Evolutionary conservation across 2,888 invertebrate species (phyloP), one percentile per base, ranked within the genome.

Genomic region (Catonia carolina): DNA sequence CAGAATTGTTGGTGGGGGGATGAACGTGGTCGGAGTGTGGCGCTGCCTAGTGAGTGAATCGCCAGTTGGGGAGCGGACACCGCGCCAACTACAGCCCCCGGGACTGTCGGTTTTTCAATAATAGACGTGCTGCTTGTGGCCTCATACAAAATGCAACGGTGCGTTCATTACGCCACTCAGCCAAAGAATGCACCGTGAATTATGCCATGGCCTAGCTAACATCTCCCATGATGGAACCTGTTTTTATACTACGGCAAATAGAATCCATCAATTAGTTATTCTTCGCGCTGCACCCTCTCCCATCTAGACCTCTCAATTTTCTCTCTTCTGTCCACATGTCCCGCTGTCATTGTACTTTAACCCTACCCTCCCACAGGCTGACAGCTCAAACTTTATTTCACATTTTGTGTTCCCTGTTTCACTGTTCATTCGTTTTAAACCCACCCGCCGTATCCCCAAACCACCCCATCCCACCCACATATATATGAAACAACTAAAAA

Each of bases 21-120:
- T 45, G 45, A 22, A 27, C 45, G 45, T 20, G 22, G 42, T 23
- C 27, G 45, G 22, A 27, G 27, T 22, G 45, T 45, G 45, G 45
- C 45, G 45, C 45, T 22, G 23, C 12, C 45, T 45, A 22, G 45
- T 22, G 45, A 27, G 14, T n/a, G 18, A 10, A 27, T 10, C 45
- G 22, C 27, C 45, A 45, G 45, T 45, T 27, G 23, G 23, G 4
- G 45, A 27, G 23, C 14, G 45, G 23, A 12, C 45, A 31, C 41
- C 41, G 8, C 35, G 17, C 35, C 5, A 39, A 23, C 42, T 37
- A 47, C n/a, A 31, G 22, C 55, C 50, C 48, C 12, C 47, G 53
- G 48, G 53, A 53, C 56, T 35, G 36, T 45, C 45, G 56, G 31
- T 52, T 58, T 58, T 58, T 58, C 58, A 58, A 58, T 58, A 58